Conservation (phyloP, 1,140 invertebrate species). For the Zaprionus kolodkinae region DNA sequence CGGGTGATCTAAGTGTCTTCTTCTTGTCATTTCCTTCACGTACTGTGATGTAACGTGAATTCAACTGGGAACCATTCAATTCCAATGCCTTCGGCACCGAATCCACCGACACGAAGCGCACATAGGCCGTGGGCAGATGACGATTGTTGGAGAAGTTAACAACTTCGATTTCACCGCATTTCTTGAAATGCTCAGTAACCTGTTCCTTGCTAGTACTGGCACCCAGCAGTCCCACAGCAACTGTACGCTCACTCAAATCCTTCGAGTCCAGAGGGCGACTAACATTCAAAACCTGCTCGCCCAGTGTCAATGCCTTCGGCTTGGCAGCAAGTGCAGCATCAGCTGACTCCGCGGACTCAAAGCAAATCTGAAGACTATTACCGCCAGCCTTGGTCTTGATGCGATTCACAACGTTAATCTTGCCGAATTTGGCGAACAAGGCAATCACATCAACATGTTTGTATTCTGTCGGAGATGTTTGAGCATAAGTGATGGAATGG, state of each 20-base stretch:
- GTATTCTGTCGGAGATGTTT: slow-evolving; percentile 34
- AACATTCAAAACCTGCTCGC: slow-evolving; percentile 29
- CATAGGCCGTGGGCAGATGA: slow-evolving; percentile 32
- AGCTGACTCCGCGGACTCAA: slow-evolving; percentile 48
- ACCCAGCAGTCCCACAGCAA: slow-evolving; percentile 54
- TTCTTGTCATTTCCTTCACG: neutral
- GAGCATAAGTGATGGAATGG: neutral
- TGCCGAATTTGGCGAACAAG: slow-evolving; percentile 65
- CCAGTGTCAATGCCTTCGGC: slow-evolving; percentile 47
- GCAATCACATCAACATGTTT: slow-evolving; percentile 56
- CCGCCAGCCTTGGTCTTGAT: slow-evolving; percentile 29
- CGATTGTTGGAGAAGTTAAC: slow-evolving; percentile 42
- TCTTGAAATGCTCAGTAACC: slow-evolving; percentile 43
- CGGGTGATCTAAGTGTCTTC: slow-evolving; percentile 4
- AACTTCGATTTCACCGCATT: slow-evolving; percentile 53
- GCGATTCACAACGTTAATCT: slow-evolving; percentile 38
- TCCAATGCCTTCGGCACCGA: slow-evolving; percentile 40
- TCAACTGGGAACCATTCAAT: slow-evolving; percentile 54
- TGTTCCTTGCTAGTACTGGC: slow-evolving; percentile 34
- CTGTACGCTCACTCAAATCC: slow-evolving; percentile 27
- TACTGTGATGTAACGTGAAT: slow-evolving; percentile 61
- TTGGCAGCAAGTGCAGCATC: slow-evolving; percentile 55
- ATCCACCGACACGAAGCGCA: slow-evolving; percentile 41
- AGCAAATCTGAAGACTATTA: slow-evolving; percentile 43
- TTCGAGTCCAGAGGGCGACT: slow-evolving; percentile 1